Evolutionary conservation across 2,113 vertebrate genomes (phyloP).

Genomic region (Rhabdomys dilectus): DNA sequence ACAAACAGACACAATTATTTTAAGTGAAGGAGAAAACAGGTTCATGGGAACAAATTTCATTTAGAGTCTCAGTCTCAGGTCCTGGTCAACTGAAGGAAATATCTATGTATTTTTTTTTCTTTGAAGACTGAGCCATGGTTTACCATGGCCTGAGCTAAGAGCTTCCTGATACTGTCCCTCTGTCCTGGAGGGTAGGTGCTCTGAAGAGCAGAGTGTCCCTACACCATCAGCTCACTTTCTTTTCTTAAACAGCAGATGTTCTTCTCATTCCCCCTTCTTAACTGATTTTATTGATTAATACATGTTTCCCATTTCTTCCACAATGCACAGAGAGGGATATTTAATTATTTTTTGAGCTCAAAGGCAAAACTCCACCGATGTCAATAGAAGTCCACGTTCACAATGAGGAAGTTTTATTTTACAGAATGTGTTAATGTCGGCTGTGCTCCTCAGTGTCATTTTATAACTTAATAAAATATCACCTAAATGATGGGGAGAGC

Average conservation of each 20-base stretch:
- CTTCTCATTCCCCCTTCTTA: background rate
- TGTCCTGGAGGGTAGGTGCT: background rate
- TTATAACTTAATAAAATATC: background rate
- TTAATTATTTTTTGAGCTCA: background rate
- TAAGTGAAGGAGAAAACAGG: background rate
- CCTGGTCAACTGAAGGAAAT: background rate
- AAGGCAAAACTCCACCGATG: background rate
- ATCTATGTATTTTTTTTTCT: background rate
- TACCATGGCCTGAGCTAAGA: background rate
- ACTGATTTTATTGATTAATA: background rate
- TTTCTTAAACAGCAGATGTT: background rate
- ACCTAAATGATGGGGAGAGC: background rate
- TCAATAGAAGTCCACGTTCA: background rate
- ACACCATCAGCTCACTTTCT: no score
- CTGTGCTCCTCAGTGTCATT: background rate
- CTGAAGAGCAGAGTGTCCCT: rapidly evolving
- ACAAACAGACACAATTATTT: background rate
- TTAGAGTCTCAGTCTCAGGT: background rate
- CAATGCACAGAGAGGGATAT: background rate
- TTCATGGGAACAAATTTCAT: background rate
- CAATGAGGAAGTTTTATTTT: background rate
- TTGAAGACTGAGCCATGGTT: background rate
- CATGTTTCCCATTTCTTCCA: background rate
- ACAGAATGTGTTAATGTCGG: background rate
- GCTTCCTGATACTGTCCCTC: background rate